Percentiles rank a stretch among this genome's conserved stretches.
Conservation (phyloP, 2,797 vertebrate species). For the Geotrypetes seraphini region DNA sequence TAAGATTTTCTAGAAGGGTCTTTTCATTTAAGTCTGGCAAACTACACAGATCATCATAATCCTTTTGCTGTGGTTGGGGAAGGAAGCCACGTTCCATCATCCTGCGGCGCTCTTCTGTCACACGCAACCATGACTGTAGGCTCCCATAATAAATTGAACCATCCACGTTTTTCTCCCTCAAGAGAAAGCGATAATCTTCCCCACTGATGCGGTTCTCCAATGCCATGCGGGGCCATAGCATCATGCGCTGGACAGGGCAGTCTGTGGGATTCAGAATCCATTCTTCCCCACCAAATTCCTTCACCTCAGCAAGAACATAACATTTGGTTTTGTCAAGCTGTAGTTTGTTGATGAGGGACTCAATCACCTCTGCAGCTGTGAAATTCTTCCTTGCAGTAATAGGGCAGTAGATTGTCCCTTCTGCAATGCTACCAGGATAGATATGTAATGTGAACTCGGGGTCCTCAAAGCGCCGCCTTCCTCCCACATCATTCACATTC, state of each 20-base stretch:
- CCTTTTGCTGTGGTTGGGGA: slow-evolving; percentile 79
- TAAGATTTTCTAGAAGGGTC: slow-evolving; percentile 88
- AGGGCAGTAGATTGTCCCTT: slow-evolving; percentile 95
- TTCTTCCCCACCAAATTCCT: slow-evolving; percentile 96
- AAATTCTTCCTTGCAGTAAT: slow-evolving; percentile 83
- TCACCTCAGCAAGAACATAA: slow-evolving; percentile 92
- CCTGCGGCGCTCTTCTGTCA: slow-evolving; percentile 82
- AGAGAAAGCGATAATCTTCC: slow-evolving; percentile 92
- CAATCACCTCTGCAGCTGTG: slow-evolving; percentile 93
- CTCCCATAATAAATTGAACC: slow-evolving; percentile 93
- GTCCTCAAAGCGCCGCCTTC: slow-evolving; percentile 91
- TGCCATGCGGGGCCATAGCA: slow-evolving; percentile 93
- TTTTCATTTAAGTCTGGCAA: slow-evolving; percentile 88
- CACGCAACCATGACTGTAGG: slow-evolving; percentile 91
- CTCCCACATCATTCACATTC: slow-evolving; percentile 88
- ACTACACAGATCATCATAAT: slow-evolving; percentile 82
- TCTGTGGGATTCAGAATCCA: slow-evolving; percentile 96
- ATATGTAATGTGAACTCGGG: slow-evolving; percentile 84
- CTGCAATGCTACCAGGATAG: slow-evolving; percentile 84
- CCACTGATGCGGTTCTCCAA: slow-evolving; percentile 81
- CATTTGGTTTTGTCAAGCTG: slow-evolving; percentile 81
- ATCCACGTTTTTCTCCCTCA: slow-evolving; percentile 90
- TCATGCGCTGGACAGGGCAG: slow-evolving; percentile 94
- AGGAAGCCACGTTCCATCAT: slow-evolving; percentile 88
- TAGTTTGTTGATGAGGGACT: slow-evolving; percentile 76